Conservation (phyloP, 2,888 invertebrate species). For the Drosophila meridiana region DNA sequence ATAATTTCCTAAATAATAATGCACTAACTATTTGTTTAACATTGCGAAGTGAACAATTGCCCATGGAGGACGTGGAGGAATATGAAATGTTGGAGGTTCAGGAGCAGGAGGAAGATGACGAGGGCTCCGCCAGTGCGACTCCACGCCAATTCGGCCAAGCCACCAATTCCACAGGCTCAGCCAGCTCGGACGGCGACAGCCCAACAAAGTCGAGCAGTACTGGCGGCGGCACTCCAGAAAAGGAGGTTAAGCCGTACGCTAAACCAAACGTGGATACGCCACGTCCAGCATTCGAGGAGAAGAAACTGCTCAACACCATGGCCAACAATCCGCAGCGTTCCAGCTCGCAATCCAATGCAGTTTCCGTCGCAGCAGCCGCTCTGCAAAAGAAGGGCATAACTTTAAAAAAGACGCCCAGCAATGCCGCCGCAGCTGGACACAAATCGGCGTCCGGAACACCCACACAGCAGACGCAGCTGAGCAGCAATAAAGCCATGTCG, state of each 20-base stretch:
- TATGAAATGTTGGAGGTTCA: conserved; percentile 84
- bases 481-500: conserved; percentile 26
- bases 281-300: conserved; percentile 65
- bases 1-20: neutral
- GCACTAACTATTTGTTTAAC: neutral
- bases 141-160: conserved; percentile 42
- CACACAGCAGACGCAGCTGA: conserved; percentile 27
- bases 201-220: conserved; percentile 75
- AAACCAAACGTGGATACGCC: conserved; percentile 63
- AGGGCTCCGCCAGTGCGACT: conserved; percentile 39
- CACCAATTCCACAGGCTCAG: conserved; percentile 64
- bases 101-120: conserved; percentile 82
- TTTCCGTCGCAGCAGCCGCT: conserved; percentile 70
- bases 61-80: conserved; percentile 82
- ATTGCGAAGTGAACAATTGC: conserved; percentile 62
- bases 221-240: conserved; percentile 74
- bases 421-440: conserved; percentile 6
- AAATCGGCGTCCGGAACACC: conserved; percentile 12
- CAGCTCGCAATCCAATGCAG: conserved; percentile 36
- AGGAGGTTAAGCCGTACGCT: conserved; percentile 66
- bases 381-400: conserved; percentile 83
- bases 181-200: conserved; percentile 81
- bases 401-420: conserved; percentile 73
- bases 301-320: conserved; percentile 69
- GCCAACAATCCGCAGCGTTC: conserved; percentile 54